Base-by-base conservation (phyloP, 2,888 invertebrate species). In the Eupeodes luniger region DNA sequence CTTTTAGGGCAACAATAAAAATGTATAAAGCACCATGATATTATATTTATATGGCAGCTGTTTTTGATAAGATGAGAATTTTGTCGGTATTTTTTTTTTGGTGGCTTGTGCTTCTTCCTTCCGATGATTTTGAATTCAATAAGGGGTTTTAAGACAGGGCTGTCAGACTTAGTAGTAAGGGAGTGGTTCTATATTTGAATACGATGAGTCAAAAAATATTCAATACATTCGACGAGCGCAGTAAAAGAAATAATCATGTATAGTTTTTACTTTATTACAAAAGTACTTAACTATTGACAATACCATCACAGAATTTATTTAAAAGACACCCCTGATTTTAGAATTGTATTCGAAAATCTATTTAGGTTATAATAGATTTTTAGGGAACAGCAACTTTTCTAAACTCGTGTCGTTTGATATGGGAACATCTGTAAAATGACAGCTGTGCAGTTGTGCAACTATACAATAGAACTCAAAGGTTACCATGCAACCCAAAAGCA, bases 351-450 rank as follows among this genome's bases (percentile, higher is more conserved):
- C 0, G 9, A 14, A 40, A 70, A 55, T 19, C 55, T 51, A 36
- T 53, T 47, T n/a, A 53, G 16, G 34, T 36, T 40, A 51, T 19
- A 44, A 70, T 70, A 70, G 40, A 51, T 16, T 51, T 11, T 51
- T 5, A 61, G 27, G 51, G 47, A 64, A 49, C 34, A 75, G 51
- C 4, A 11, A 53, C 53, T 51, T 53, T 69, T 36, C 51, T 53
- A 51, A 53, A 55, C 74, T 69, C 72, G 72, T 86, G 78, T 47
- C 79, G 47, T 47, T 11, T 9, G 12, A 40, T 40, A 40, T 27
- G 77, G 62, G 62, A 86, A 75, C 81, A 86, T 81, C 85, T 81
- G 85, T 75, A 55, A 27, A 9, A 55, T 6, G 51, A 36, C 85
- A 81, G 81, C 72, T 86, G 81, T 81, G 62, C 64, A 67, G 70